phyloP scores from a whole-genome alignment of 2,888 invertebrate genomes.

The Rapana venosa region DNA sequence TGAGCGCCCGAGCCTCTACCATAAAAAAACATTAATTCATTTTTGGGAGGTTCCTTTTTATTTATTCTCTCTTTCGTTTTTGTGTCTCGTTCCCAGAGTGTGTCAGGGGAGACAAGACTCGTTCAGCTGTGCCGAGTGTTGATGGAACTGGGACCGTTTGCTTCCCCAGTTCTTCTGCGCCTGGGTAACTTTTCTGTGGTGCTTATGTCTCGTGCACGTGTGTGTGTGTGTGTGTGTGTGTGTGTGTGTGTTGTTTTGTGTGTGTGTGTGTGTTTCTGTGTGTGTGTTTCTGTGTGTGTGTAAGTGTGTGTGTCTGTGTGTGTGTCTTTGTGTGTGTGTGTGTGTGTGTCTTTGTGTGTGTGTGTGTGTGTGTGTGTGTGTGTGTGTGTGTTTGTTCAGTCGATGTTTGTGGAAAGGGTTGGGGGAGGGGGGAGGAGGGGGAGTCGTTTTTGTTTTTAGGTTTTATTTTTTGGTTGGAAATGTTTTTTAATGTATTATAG shows the following conservation, averaged over 20 bases:
- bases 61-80: not conserved
- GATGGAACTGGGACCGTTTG: constrained; percentile 33
- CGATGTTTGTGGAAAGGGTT: too few species aligned
- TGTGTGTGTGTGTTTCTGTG: too few species aligned
- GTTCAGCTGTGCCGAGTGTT: constrained; percentile 7
- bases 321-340: not conserved
- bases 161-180: constrained; percentile 5
- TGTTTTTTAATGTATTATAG: too few species aligned
- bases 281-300: too few species aligned
- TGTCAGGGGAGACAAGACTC: not conserved
- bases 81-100: not conserved
- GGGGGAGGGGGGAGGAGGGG: too few species aligned
- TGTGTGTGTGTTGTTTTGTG: not conserved
- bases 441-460: too few species aligned
- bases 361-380: too few species aligned
- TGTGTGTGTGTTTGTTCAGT: too few species aligned
- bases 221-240: not conserved
- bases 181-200: constrained; percentile 27
- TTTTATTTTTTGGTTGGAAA: too few species aligned
- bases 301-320: not conserved
- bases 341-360: too few species aligned
- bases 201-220: not conserved
- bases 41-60: not conserved
- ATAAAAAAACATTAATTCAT: not conserved
- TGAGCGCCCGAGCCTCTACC: not conserved